Conservation (phyloP, 2,888 invertebrate genomes). For the Sphaerophoria rueppellii region DNA sequence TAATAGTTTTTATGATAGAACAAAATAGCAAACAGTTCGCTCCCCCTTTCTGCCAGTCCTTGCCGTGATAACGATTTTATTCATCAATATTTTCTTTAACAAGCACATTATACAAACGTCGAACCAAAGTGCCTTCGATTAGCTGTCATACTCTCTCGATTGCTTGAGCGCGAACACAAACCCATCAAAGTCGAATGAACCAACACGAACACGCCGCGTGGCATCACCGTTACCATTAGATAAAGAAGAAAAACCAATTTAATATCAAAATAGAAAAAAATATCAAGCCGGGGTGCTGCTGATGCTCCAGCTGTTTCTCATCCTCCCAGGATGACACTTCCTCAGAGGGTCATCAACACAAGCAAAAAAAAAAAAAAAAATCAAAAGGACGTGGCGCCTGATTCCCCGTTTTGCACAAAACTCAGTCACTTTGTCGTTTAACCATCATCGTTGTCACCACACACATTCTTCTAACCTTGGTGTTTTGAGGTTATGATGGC, state of each 20-base stretch:
- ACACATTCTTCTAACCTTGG: not conserved
- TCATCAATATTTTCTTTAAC: constrained; percentile 53
- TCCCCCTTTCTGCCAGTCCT: constrained; percentile 40
- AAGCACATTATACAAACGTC: constrained; percentile 31
- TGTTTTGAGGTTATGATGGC: not conserved
- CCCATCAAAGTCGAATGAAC: not conserved
- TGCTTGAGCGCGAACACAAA: constrained; percentile 4
- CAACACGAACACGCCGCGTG: too few relatives aligned
- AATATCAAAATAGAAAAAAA: constrained; percentile 30
- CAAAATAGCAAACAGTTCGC: constrained; percentile 50
- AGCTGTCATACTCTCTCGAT: constrained; percentile 37
- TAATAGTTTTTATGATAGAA: constrained; percentile 47
- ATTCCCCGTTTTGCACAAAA: constrained; percentile 3
- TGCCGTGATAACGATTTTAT: constrained; percentile 52
- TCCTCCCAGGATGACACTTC: constrained; percentile 41
- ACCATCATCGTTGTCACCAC: constrained; percentile 45
- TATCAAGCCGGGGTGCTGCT: constrained; percentile 14
- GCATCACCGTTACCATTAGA: not conserved
- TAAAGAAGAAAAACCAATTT: constrained; percentile 53
- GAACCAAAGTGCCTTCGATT: constrained; percentile 62
- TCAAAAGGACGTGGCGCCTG: constrained; percentile 6
- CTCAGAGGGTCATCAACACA: constrained; percentile 63
- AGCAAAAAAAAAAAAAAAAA: constrained; percentile 34
- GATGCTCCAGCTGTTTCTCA: not conserved
- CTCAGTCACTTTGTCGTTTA: constrained; percentile 49